These are phyloP conservation scores for Tridacna crocea DNA, from an alignment of 2,888 invertebrate species.

Conservation along the genomic window DNA sequence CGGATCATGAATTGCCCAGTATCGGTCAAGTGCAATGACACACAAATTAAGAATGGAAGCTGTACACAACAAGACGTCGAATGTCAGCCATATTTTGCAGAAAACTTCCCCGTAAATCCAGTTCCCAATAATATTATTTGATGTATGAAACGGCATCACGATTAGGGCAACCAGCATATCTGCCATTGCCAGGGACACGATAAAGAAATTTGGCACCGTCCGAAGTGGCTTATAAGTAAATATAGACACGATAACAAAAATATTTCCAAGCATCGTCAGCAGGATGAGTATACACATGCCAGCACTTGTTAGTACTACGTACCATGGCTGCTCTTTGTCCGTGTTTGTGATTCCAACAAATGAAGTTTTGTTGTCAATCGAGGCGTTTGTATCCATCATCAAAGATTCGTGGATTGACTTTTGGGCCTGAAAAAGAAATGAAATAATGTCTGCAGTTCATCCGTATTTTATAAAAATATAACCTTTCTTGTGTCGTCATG, in stretches of 20 bases:
- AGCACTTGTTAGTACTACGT: constrained; percentile 41
- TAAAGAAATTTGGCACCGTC: constrained; percentile 98
- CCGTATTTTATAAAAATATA: not conserved
- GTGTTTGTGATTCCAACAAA: constrained; percentile 1
- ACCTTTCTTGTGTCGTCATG: too few relatives aligned
- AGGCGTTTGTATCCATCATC: not conserved
- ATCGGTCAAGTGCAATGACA: constrained; percentile 94
- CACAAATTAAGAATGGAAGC: constrained; percentile 98
- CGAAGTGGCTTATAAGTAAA: constrained; percentile 93
- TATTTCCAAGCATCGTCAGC: constrained; percentile 95
- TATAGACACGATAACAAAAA: constrained; percentile 96
- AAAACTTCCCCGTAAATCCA: constrained; percentile 99
- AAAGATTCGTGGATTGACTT: not conserved
- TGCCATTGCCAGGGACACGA: constrained; percentile 97
- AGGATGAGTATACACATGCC: constrained; percentile 89
- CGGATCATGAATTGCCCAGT: constrained; percentile 98
- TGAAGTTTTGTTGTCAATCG: constrained; percentile 36
- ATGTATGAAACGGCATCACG: constrained; percentile 97
- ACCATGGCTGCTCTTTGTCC: constrained; percentile 33
- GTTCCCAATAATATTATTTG: constrained; percentile 90
- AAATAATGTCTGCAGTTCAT: not conserved
- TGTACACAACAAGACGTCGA: constrained; percentile 99
- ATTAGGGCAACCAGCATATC: constrained; percentile 97
- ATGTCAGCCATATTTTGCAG: constrained; percentile 97
- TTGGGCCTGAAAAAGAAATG: not conserved